phyloP scores from a whole-genome alignment of 1,140 invertebrate species.

The Drosophila sproati region DNA sequence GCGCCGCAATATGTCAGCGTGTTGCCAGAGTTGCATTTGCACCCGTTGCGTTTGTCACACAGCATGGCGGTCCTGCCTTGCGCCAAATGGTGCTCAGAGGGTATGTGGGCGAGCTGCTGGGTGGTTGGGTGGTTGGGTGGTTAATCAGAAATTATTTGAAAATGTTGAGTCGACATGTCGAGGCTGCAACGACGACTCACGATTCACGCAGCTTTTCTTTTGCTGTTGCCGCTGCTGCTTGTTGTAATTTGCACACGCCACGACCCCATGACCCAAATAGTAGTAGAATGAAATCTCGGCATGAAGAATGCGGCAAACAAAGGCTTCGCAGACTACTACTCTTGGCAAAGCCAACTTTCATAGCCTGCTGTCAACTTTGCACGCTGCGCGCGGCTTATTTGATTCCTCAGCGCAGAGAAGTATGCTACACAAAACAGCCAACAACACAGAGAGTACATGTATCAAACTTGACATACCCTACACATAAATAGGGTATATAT shows the following conservation, averaged over 20 bases:
- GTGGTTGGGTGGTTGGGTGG: not conserved
- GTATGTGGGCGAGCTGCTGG: not conserved
- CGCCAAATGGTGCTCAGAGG: not conserved
- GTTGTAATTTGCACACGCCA: constrained; percentile 75
- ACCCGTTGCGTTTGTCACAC: constrained; percentile 78
- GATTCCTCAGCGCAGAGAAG: constrained; percentile 58
- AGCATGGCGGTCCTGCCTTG: constrained; percentile 51
- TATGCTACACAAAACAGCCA: constrained; percentile 21
- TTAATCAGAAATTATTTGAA: constrained; percentile 83
- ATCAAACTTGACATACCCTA: not conserved
- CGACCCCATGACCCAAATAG: constrained; percentile 76
- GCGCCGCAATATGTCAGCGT: constrained; percentile 76
- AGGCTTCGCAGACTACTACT: constrained; percentile 43
- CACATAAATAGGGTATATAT: not conserved
- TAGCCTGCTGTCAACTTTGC: constrained; percentile 54
- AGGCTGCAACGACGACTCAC: constrained; percentile 27
- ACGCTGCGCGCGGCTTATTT: constrained; percentile 63
- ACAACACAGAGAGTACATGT: not conserved
- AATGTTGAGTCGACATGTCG: constrained; percentile 79
- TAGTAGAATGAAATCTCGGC: constrained; percentile 53
- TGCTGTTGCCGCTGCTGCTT: constrained; percentile 26
- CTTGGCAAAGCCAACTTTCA: constrained; percentile 58
- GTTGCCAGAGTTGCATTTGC: constrained; percentile 59
- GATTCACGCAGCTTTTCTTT: constrained; percentile 46
- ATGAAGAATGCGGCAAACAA: constrained; percentile 68